These are phyloP conservation scores for Zosterops borbonicus DNA, from an alignment of 2,113 vertebrate genomes.

Conservation along the genomic window DNA sequence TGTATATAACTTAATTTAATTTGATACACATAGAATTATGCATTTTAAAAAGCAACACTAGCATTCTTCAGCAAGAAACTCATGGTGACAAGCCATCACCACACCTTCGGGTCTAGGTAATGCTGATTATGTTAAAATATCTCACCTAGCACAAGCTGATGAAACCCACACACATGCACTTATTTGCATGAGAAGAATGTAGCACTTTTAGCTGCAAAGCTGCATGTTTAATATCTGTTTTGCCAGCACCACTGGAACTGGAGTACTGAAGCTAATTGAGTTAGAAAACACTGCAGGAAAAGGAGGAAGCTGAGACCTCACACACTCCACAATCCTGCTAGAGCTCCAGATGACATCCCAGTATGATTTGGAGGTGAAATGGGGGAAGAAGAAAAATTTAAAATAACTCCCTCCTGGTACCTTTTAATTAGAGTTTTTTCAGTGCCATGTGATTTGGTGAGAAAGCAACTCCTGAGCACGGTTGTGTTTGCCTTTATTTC, in stretches of 20 bases:
- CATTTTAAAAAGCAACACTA: not conserved
- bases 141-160: not conserved
- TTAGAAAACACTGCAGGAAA: not conserved
- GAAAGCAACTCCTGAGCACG: not conserved
- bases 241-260: not conserved
- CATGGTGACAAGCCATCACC: not conserved
- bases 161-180: not conserved
- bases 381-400: not conserved
- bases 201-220: not conserved
- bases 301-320: not conserved
- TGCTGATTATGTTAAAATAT: not conserved
- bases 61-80: not conserved
- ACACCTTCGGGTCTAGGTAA: not conserved
- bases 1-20: not conserved
- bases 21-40: not conserved
- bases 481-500: not conserved
- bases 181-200: not conserved
- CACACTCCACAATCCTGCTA: not conserved
- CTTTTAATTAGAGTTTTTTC: not conserved
- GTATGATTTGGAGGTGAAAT: not conserved
- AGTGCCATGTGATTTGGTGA: not conserved
- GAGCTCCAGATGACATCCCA: not conserved
- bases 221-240: not conserved
- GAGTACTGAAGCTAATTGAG: not conserved
- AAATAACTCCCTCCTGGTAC: accelerated